A percentile compares a stretch with the other conserved stretches of the same genome.
Conservation (phyloP, 1,140 invertebrate genomes). For the Brachionus plicatilis region DNA sequence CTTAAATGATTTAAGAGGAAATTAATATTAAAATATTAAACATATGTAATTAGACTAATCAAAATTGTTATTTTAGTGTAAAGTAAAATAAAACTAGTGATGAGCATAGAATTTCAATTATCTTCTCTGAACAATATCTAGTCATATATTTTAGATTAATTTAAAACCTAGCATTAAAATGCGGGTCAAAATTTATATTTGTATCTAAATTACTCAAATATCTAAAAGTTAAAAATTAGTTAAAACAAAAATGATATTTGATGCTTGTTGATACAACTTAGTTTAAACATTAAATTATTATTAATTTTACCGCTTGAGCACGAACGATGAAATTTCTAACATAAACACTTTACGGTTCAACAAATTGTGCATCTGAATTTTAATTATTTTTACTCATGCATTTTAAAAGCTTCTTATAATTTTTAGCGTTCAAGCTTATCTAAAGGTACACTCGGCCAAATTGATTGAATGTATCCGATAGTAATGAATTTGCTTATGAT, state of each 20-base stretch:
- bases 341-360: not conserved
- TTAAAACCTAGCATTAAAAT: not conserved
- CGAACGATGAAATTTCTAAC: not conserved
- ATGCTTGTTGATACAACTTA: not conserved
- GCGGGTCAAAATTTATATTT: not conserved
- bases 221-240: not conserved
- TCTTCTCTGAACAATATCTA: not conserved
- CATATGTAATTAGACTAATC: no score
- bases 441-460: not conserved
- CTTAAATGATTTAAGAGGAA: no score
- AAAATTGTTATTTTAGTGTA: not conserved
- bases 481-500: not conserved
- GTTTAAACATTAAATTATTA: not conserved
- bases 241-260: not conserved
- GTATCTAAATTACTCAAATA: not conserved
- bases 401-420: not conserved
- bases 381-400: not conserved
- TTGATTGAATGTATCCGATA: not conserved
- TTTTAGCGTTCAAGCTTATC: not conserved
- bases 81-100: not conserved
- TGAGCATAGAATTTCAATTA: not conserved
- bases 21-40: no score
- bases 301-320: not conserved
- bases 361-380: not conserved
- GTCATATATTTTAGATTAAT: not conserved